phyloP scores from a whole-genome alignment of 2,113 vertebrate species.

The Callithrix jacchus region DNA sequence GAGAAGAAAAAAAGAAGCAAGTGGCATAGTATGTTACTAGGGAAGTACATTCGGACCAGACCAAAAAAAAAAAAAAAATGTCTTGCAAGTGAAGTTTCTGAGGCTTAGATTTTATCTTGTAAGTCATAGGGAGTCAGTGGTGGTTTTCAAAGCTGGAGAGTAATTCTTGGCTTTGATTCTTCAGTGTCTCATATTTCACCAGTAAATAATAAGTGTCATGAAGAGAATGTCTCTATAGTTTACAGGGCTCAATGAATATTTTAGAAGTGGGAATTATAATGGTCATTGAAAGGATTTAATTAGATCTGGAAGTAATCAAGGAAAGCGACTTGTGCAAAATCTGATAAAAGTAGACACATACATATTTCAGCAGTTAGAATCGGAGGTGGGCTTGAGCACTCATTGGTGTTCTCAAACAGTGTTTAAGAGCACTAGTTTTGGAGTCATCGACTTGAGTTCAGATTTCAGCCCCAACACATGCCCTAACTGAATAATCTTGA shows the following conservation, averaged over 20 bases:
- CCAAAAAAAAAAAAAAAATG: not conserved
- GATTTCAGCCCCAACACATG: not conserved
- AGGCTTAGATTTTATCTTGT: constrained; percentile 21
- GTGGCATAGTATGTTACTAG: not conserved
- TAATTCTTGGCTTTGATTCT: not conserved
- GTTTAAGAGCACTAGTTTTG: not conserved
- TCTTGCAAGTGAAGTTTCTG: not conserved
- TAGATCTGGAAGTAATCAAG: not conserved
- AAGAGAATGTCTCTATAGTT: not conserved
- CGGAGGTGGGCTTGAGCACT: not conserved
- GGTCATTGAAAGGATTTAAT: not conserved
- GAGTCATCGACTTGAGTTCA: not conserved
- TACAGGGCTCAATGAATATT: not conserved
- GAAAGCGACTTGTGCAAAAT: not conserved
- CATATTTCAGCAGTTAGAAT: not conserved
- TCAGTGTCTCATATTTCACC: not conserved
- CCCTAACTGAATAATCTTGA: not conserved
- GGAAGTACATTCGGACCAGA: not conserved
- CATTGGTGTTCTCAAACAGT: not conserved
- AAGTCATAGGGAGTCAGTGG: not conserved
- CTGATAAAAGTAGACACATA: not conserved
- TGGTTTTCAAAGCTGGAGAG: constrained; percentile 5
- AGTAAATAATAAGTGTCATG: not conserved
- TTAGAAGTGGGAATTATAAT: not conserved
- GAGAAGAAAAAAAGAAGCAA: not conserved